A percentile compares a stretch with the other conserved stretches of the same genome.
Conservation (phyloP, 2,888 invertebrate genomes). For the Cordylochernes scorpioides region DNA sequence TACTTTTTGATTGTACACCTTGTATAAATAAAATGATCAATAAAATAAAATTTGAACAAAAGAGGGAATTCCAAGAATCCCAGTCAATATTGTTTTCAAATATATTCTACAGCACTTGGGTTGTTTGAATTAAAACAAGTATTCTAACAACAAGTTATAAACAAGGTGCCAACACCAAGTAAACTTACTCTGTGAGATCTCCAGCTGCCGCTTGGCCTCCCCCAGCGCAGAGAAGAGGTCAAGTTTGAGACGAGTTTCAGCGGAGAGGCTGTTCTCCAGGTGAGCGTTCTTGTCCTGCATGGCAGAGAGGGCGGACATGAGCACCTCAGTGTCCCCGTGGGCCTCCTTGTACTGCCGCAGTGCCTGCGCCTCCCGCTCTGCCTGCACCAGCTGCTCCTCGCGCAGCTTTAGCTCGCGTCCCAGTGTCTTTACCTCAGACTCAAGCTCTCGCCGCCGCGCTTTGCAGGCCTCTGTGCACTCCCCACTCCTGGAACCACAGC, state of each 20-base stretch:
- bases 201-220: conserved; percentile 67
- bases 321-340: conserved; percentile 41
- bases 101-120: too few relatives aligned
- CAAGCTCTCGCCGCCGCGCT: conserved; percentile 32
- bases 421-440: conserved; percentile 36
- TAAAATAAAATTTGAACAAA: neutral
- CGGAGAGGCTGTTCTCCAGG: conserved; percentile 71
- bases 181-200: conserved; percentile 50
- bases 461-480: conserved; percentile 42
- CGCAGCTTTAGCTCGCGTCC: conserved; percentile 33
- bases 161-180: too few relatives aligned
- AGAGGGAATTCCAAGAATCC: too few relatives aligned
- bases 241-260: conserved; percentile 87
- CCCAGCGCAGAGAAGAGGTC: conserved; percentile 91
- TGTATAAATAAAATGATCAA: neutral
- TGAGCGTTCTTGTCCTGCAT: conserved; percentile 73
- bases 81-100: too few relatives aligned
- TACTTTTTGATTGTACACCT: neutral
- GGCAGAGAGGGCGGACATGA: conserved; percentile 47
- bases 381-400: conserved; percentile 33
- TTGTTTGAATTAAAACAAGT: too few relatives aligned
- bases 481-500: conserved; percentile 8
- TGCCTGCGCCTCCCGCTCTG: conserved; percentile 32
- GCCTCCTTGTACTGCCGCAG: conserved; percentile 32
- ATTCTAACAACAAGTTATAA: too few relatives aligned